Evolutionary conservation across 2,888 invertebrate species (phyloP), one percentile per base, ranked within the genome.

Genomic region (Fabriciana adippe): DNA sequence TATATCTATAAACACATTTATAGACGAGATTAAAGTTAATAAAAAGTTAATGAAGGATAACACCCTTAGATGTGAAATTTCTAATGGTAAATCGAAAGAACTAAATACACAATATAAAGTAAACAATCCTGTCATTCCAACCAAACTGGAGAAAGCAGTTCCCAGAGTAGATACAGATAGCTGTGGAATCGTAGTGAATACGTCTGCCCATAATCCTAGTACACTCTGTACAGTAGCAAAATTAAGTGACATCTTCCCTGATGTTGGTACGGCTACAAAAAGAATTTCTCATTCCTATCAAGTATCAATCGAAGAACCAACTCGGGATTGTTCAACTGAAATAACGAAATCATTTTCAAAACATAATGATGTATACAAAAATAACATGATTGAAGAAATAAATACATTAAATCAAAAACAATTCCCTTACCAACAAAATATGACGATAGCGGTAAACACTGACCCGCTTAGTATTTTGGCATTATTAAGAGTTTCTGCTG

Each of bases 401-500:
- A 56, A 31, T 16, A 54, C 63, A 31, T 64, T 66, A 5, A 61
- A 69, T 55, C 50, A 47, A 14, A 62, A 53, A 6, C 3, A 51
- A 35, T 13, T 45, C 1, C 48, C 66, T 8, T 51, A 59, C 8
- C 75, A 61, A 11, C 71, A 63, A 51, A 51, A 51, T 51, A 82
- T 85, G 74, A 83, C 86, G 0, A 86, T 86, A 67, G 89, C 87
- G 3, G 86, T 89, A n/a, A 91, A 91, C 66, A 91, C 91, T 4
- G 92, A 91, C 60, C 90, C 90, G 8, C 66, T 90, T 0, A 84
- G 89, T 13, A 72, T 90, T 14, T 62, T 84, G 0, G 81, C 84
- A 2, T 73, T 91, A 51, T 51, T 91, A 55, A 81, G 78, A 21
- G 75, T 90, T 54, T 89, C 90, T 2, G 79, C 82, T 1, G 89